phyloP scores from a whole-genome alignment of 2,888 invertebrate species.

The Hyppa rectilinea region DNA sequence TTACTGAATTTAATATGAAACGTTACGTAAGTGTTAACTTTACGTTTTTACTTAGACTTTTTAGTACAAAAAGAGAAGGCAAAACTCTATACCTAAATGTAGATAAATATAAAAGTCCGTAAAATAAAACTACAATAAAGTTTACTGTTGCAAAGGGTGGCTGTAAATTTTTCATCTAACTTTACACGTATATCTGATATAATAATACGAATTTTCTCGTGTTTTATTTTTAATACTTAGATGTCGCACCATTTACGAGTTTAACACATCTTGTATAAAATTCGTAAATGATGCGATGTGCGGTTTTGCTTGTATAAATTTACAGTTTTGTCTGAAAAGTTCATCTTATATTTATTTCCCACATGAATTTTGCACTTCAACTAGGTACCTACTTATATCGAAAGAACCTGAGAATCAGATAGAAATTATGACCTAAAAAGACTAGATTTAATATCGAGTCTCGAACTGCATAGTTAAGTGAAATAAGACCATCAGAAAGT shows the following conservation, averaged over 20 bases:
- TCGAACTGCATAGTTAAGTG: background rate
- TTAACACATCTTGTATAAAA: constrained; percentile 17
- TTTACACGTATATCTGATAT: constrained; percentile 32
- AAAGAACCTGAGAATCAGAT: background rate
- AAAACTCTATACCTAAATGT: background rate
- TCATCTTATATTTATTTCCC: background rate
- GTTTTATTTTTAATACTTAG: constrained; percentile 17
- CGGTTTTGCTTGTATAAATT: constrained; percentile 21
- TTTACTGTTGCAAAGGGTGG: constrained; percentile 30
- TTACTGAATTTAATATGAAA: constrained; percentile 11
- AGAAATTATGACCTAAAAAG: background rate
- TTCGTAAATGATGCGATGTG: constrained; percentile 22
- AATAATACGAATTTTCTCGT: constrained; percentile 23
- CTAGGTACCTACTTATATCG: background rate
- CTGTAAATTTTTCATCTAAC: constrained; percentile 49
- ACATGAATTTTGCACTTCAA: background rate
- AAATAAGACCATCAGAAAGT: background rate
- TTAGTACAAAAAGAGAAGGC: no score
- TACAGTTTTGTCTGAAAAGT: constrained; percentile 10
- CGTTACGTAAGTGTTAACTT: constrained; percentile 1
- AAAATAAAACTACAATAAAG: constrained; percentile 50
- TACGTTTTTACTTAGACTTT: no score
- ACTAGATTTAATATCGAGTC: background rate
- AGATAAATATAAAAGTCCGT: constrained; percentile 26
- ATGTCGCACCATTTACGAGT: no score